phyloP scores from a whole-genome alignment of 2,113 vertebrate species.

The Cepphus grylle region DNA sequence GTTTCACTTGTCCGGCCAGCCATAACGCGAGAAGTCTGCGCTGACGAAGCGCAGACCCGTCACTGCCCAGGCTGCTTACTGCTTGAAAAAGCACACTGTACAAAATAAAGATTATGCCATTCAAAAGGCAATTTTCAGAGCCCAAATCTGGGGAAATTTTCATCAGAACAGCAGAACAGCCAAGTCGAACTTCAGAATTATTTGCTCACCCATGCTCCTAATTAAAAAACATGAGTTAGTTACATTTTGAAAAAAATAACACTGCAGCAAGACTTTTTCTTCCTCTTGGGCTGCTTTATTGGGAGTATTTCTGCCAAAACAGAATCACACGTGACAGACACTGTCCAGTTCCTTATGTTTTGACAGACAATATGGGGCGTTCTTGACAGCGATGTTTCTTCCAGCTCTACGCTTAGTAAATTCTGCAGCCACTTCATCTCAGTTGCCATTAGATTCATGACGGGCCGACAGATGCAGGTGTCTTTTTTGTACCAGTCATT shows the following conservation, averaged over 20 bases:
- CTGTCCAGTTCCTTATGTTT: neutral
- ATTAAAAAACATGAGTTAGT: neutral
- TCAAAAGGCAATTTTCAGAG: neutral
- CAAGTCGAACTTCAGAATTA: neutral
- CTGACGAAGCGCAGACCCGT: neutral
- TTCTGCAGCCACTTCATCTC: neutral
- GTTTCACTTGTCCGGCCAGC: neutral
- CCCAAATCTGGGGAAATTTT: neutral
- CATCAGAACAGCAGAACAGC: neutral
- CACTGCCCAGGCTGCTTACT: neutral
- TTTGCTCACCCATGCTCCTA: neutral
- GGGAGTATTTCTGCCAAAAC: neutral
- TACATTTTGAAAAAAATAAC: neutral
- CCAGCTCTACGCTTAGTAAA: neutral
- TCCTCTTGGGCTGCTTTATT: neutral
- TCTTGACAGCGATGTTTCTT: neutral
- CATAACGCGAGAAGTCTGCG: neutral
- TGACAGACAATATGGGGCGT: neutral
- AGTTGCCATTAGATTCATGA: neutral
- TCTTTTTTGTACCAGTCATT: neutral
- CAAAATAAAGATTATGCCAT: neutral
- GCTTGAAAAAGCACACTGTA: neutral
- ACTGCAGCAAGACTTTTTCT: neutral
- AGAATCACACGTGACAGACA: neutral
- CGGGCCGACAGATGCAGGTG: neutral